Conservation (phyloP, 2,113 vertebrate genomes). For the Apodemus sylvaticus region DNA sequence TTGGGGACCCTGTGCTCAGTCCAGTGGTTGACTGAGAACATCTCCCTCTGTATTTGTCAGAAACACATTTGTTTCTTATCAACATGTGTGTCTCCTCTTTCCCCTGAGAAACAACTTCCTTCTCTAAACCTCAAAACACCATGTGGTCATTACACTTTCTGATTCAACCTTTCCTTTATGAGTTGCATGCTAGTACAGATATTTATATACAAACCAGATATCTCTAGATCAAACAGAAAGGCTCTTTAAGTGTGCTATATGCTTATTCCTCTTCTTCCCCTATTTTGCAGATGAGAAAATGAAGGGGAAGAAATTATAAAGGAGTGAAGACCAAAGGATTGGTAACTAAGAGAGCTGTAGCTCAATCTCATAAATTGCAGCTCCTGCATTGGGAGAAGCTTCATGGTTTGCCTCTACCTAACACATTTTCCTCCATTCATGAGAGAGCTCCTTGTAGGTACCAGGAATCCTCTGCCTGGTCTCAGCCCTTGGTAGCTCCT, state of each 20-base stretch:
- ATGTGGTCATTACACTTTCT: not conserved
- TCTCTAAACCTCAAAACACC: not conserved
- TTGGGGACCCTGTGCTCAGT: too few species aligned
- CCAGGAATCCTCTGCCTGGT: not conserved
- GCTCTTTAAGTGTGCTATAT: not conserved
- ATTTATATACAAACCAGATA: not conserved
- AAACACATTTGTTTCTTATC: constrained; percentile 36
- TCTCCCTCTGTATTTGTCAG: too few species aligned
- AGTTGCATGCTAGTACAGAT: not conserved
- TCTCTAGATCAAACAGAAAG: not conserved
- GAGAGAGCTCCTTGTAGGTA: not conserved
- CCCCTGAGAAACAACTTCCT: not conserved
- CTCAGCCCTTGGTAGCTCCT: not conserved
- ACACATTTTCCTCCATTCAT: too few species aligned
- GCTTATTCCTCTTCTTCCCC: not conserved
- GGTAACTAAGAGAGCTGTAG: not conserved
- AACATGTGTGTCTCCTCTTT: not conserved
- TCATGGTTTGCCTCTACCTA: not conserved
- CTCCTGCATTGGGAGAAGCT: not conserved
- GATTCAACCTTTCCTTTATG: not conserved
- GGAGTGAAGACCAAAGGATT: not conserved
- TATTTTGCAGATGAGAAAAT: not conserved
- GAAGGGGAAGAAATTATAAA: not conserved
- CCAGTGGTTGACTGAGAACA: too few species aligned
- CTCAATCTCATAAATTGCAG: not conserved